Base-by-base conservation (phyloP, 2,113 vertebrate genomes). In the Grammomys surdaster region DNA sequence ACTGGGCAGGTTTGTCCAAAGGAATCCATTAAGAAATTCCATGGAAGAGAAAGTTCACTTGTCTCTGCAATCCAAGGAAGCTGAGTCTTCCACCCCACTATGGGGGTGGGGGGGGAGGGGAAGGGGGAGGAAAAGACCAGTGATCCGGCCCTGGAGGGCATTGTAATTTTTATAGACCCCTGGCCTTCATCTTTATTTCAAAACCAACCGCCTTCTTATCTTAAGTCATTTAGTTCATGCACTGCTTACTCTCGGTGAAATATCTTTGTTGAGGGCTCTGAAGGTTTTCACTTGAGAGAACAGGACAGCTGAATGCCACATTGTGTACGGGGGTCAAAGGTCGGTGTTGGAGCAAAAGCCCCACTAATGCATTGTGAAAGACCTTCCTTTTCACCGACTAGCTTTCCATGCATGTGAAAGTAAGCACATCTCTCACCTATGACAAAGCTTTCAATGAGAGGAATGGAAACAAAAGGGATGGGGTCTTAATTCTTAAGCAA, bases 261-360 rank as follows among this genome's bases (percentile, higher is more conserved):
- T 75, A 90, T 91, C 97, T 97, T 96, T 95, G 95, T 95, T 72
- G 90, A 97, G 88, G 75, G 48, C 84, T 96, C 97, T 82, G 86
- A 92, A 87, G 96, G 92, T 88, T 97, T 96, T 93, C 90, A 63
- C 97, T 96, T 95, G 92, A 91, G 96, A 91, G 97, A 91, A 76
- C 89, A 89, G 85, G 96, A 89, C 95, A 92, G 95, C 87, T 95
- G 97, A 97, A 96, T 97, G 43, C 91, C 54, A 63, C 97, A 97
- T 96, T 98, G 97, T 97, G 89, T 31, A 0, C 0, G 14, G 16
- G 33, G 94, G 97, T 94, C 97, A 97, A 84, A 97, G 96, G 97
- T 97, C 96, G 60, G 95, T 75, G 16, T 36, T 43, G 17, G n/a
- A 89, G 95, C 8, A 92, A 93, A 96, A 92, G 75, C 92, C 92